Base-by-base conservation (phyloP, 2,888 invertebrate genomes). In the Hypena proboscidalis region DNA sequence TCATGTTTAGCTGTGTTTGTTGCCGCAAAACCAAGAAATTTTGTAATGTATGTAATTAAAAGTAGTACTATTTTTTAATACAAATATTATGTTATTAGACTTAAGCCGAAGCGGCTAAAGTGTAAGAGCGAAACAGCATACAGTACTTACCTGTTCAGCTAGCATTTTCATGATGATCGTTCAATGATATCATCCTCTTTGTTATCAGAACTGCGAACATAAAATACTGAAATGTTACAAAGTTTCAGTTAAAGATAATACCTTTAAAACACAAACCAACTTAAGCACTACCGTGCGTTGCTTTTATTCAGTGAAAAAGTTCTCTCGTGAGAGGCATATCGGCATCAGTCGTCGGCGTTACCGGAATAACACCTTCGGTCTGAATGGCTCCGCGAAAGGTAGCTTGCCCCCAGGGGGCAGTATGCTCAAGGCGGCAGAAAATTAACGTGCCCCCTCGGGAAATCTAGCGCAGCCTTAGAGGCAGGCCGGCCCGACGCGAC, bases 361-460 rank as follows among this genome's bases (percentile, higher is more conserved):
- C 80, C 72, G 79, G 85, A 88, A 87, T 87, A 91, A 91, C 91
- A 91, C 91, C 91, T 91, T 87, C 78, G 80, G 84, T 82, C 77
- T 86, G 89, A 88, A 89, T 84, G 83, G 86, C 79, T 86, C 74
- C 83, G 83, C 81, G 89, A 90, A 89, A 91, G 91, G 91, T 90
- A 90, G 86, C 77, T 79, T 76, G 89, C 90, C 93, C 92, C 93
- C 69, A 60, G 93, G 86, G 93, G 88, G 93, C 92, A 92, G 90
- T 94, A 93, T 93, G 93, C 93, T 93, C 94, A 94, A 93, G 93
- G 93, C 93, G 93, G 93, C 93, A 93, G 94, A 94, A 94, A 94
- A 94, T 94, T 94, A 94, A 94, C 93, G 93, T 91, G 92, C 90
- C 78, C 93, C 90, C 92, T 66, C 70, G 93, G 93, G 93, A 93